Percentiles rank a stretch among this genome's conserved stretches.
phyloP scores from a whole-genome alignment of 2,797 vertebrate genomes.

The Clarias laeviceps region DNA sequence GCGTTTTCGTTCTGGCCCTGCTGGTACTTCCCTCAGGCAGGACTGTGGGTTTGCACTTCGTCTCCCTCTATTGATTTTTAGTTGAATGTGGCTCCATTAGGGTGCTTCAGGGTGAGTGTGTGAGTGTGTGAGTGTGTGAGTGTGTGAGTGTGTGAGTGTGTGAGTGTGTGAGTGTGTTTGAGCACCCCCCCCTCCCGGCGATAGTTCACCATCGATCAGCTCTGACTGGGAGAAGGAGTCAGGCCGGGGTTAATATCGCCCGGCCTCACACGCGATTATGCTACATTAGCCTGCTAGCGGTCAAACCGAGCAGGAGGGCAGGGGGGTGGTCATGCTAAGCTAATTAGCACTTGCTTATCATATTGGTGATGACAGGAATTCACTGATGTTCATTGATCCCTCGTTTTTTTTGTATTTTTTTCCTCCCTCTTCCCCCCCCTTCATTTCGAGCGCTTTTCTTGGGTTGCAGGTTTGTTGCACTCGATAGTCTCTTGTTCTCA shows the following conservation, averaged over 20 bases:
- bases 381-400: slow-evolving; percentile 74
- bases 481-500: slow-evolving; percentile 55
- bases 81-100: slow-evolving; percentile 91
- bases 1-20: slow-evolving; percentile 15
- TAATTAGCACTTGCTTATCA: slow-evolving; percentile 82
- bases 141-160: slow-evolving; percentile 20
- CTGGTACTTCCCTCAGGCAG: slow-evolving; percentile 67
- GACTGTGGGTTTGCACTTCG: slow-evolving; percentile 27
- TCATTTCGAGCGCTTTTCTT: slow-evolving; percentile 48
- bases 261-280: slow-evolving; percentile 82
- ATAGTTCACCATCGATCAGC: slow-evolving; percentile 95
- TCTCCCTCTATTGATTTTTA: slow-evolving; percentile 56
- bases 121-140: slow-evolving; percentile 31
- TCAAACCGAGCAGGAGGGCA: slow-evolving; percentile 75
- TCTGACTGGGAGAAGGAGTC: slow-evolving; percentile 83
- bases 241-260: slow-evolving; percentile 83
- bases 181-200: slow-evolving; percentile 80
- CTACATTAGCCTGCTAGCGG: slow-evolving; percentile 83
- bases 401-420: slow-evolving; percentile 53
- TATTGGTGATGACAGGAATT: slow-evolving; percentile 78
- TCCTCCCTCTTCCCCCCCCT: slow-evolving; percentile 32
- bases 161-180: too few species aligned
- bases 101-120: slow-evolving; percentile 77
- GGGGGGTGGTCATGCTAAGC: slow-evolving; percentile 78
- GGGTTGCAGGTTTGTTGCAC: slow-evolving; percentile 21